phyloP scores from a whole-genome alignment of 1,140 invertebrate species.

The Armadillidium nasatum region DNA sequence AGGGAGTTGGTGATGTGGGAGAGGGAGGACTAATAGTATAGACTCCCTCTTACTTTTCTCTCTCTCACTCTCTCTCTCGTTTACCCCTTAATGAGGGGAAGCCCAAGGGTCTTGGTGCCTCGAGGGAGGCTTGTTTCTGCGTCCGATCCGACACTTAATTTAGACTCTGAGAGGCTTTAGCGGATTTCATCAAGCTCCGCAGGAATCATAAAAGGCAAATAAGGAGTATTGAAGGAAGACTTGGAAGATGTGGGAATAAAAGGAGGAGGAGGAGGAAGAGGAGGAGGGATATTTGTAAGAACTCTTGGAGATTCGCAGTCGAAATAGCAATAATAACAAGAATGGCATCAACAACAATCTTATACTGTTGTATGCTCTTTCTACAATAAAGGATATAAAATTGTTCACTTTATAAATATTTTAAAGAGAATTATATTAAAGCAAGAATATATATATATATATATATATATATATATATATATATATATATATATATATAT shows the following conservation, averaged over 20 bases:
- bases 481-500: too few relatives aligned
- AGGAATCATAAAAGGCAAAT: not conserved
- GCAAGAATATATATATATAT: too few relatives aligned
- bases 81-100: not conserved
- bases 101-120: not conserved
- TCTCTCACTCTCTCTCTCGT: too few relatives aligned
- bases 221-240: not conserved
- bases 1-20: not conserved
- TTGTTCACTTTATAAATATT: too few relatives aligned
- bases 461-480: too few relatives aligned
- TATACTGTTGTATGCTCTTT: too few relatives aligned
- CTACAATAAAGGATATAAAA: too few relatives aligned
- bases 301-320: too few relatives aligned
- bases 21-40: not conserved
- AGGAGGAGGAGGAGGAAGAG: not conserved
- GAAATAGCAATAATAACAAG: too few relatives aligned
- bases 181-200: slow-evolving; percentile 6
- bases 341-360: too few relatives aligned
- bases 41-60: not conserved
- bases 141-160: slow-evolving; percentile 11
- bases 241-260: not conserved
- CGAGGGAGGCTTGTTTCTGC: slow-evolving; percentile 10
- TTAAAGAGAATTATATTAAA: too few relatives aligned
- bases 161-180: slow-evolving; percentile 9
- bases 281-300: not conserved